phyloP scores from a whole-genome alignment of 1,140 invertebrate genomes.

The Ceratina calcarata region DNA sequence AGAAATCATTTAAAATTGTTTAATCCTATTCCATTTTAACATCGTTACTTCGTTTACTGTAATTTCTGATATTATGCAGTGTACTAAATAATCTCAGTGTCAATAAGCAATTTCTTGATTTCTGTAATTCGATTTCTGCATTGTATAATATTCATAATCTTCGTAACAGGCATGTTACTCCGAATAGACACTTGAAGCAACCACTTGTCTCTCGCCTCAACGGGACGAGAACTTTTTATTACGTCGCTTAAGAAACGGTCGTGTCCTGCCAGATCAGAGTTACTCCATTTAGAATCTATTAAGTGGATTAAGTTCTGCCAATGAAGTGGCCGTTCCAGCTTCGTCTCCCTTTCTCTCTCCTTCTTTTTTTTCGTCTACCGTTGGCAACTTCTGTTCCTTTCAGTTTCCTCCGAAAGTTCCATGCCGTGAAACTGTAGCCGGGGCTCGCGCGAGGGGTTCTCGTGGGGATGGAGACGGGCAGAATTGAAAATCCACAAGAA shows the following conservation, averaged over 20 bases:
- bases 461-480: background rate
- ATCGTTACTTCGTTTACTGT: too few species aligned
- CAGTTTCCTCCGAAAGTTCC: conserved; percentile 60
- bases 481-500: conserved; percentile 64
- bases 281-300: conserved; percentile 72
- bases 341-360: conserved; percentile 49
- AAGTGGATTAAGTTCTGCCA: conserved; percentile 72
- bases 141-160: too few species aligned
- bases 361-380: conserved; percentile 52
- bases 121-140: too few species aligned
- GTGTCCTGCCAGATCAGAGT: conserved; percentile 63
- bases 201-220: conserved; percentile 22
- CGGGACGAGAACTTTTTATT: conserved; percentile 59
- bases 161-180: background rate
- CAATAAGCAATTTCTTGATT: too few species aligned
- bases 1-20: too few species aligned
- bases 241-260: conserved; percentile 55
- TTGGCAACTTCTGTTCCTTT: conserved; percentile 64
- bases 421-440: conserved; percentile 44
- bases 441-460: background rate
- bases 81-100: too few species aligned
- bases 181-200: background rate
- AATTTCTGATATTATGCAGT: too few species aligned
- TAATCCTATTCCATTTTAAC: too few species aligned
- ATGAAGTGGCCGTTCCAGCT: conserved; percentile 60